A percentile compares a stretch with the other conserved stretches of the same genome.
phyloP scores from a whole-genome alignment of 2,113 vertebrate species.

The Poeciliopsis retropinna region DNA sequence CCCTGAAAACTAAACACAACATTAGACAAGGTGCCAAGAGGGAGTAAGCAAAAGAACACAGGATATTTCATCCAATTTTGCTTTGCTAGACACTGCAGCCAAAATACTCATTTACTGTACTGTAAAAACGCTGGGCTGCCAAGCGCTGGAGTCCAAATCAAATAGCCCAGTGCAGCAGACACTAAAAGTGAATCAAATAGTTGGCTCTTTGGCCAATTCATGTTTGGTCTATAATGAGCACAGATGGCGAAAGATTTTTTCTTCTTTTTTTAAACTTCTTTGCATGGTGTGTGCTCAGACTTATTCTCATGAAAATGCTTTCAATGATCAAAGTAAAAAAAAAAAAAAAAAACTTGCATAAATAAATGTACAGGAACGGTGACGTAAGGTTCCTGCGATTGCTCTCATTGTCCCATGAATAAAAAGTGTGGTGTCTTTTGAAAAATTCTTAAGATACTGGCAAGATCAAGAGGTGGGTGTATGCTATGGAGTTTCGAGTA shows the following conservation, averaged over 20 bases:
- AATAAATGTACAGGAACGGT: slow-evolving; percentile 20
- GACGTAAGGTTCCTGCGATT: slow-evolving; percentile 36
- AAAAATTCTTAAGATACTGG: background rate
- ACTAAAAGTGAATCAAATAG: slow-evolving; percentile 51
- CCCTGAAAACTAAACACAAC: slow-evolving; percentile 53
- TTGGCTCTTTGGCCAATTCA: slow-evolving; percentile 50
- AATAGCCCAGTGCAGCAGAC: slow-evolving; percentile 54
- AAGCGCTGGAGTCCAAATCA: slow-evolving; percentile 65
- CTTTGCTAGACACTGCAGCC: slow-evolving; percentile 50
- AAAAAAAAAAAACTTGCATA: slow-evolving; percentile 16
- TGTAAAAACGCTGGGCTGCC: slow-evolving; percentile 60
- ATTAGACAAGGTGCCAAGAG: slow-evolving; percentile 55
- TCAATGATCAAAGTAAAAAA: slow-evolving; percentile 1
- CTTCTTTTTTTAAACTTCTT: background rate
- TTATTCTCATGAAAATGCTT: slow-evolving; percentile 39
- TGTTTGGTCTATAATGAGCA: slow-evolving; percentile 59
- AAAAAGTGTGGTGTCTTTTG: slow-evolving; percentile 5
- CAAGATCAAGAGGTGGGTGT: too few relatives aligned
- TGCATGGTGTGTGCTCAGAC: slow-evolving; percentile 23
- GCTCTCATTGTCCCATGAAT: slow-evolving; percentile 33
- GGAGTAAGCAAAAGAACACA: slow-evolving; percentile 34
- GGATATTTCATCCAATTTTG: slow-evolving; percentile 62
- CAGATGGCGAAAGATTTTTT: slow-evolving; percentile 54
- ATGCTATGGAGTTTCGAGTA: too few relatives aligned
- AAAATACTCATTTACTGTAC: slow-evolving; percentile 74